Conservation (phyloP, 2,888 invertebrate species). For the Oligia latruncula region DNA sequence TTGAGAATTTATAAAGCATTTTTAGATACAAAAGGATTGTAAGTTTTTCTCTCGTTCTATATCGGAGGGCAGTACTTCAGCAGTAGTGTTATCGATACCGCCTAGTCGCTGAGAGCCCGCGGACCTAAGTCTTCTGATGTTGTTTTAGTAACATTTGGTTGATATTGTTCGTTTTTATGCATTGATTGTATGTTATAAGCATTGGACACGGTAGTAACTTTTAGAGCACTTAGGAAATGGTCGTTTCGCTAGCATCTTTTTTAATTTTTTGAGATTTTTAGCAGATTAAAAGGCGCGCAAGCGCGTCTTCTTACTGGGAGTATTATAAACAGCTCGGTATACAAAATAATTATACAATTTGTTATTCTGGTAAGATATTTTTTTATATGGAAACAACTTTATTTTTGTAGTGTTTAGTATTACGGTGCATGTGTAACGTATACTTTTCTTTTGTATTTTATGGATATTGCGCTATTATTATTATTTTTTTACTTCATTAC, state of each 20-base stretch:
- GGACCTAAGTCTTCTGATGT: constrained; percentile 83
- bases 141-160: constrained; percentile 87
- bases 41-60: constrained; percentile 71
- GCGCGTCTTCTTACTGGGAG: constrained; percentile 83
- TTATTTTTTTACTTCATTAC: constrained; percentile 86
- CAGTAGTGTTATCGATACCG: constrained; percentile 80
- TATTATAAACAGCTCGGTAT: constrained; percentile 87
- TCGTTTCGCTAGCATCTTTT: constrained; percentile 88
- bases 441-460: constrained; percentile 74
- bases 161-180: constrained; percentile 88
- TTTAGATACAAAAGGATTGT: constrained; percentile 68
- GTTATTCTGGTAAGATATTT: constrained; percentile 89
- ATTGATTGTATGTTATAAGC: constrained; percentile 82
- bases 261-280: constrained; percentile 85
- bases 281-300: constrained; percentile 72
- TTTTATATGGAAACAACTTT: constrained; percentile 86
- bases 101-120: constrained; percentile 90
- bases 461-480: constrained; percentile 86
- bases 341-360: constrained; percentile 88
- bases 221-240: constrained; percentile 86
- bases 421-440: constrained; percentile 89
- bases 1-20: constrained; percentile 87
- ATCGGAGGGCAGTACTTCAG: constrained; percentile 67
- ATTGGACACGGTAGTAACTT: constrained; percentile 88
- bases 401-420: constrained; percentile 88